phyloP scores from a whole-genome alignment of 1,140 invertebrate genomes.

The Caenorhabditis tropicalis region DNA sequence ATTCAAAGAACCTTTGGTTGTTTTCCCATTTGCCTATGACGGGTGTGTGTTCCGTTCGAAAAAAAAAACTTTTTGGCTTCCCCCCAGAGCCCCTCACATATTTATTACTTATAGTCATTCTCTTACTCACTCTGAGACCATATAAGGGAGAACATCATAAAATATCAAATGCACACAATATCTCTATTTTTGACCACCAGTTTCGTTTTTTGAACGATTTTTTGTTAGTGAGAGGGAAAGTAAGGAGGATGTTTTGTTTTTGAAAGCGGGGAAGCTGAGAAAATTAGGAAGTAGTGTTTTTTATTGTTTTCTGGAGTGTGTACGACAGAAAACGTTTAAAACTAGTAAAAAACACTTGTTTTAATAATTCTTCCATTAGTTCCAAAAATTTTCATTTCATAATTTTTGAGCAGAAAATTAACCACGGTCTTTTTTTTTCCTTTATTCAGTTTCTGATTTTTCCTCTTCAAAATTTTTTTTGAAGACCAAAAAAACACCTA shows the following conservation, averaged over 20 bases:
- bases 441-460: too few relatives aligned
- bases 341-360: too few relatives aligned
- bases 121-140: not conserved
- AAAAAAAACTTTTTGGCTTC: not conserved
- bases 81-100: not conserved
- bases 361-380: too few relatives aligned
- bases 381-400: too few relatives aligned
- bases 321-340: too few relatives aligned
- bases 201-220: not conserved
- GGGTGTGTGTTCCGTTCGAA: not conserved
- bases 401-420: too few relatives aligned
- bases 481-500: too few relatives aligned
- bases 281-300: too few relatives aligned
- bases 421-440: too few relatives aligned
- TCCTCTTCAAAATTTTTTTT: too few relatives aligned
- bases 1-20: not conserved
- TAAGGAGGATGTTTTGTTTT: not conserved
- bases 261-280: not conserved
- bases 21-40: not conserved
- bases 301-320: too few relatives aligned
- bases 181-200: not conserved
- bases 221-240: not conserved
- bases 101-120: slow-evolving; percentile 3
- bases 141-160: not conserved
- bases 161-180: not conserved